Conservation (phyloP, 2,797 vertebrate genomes). For the Otus scops region DNA sequence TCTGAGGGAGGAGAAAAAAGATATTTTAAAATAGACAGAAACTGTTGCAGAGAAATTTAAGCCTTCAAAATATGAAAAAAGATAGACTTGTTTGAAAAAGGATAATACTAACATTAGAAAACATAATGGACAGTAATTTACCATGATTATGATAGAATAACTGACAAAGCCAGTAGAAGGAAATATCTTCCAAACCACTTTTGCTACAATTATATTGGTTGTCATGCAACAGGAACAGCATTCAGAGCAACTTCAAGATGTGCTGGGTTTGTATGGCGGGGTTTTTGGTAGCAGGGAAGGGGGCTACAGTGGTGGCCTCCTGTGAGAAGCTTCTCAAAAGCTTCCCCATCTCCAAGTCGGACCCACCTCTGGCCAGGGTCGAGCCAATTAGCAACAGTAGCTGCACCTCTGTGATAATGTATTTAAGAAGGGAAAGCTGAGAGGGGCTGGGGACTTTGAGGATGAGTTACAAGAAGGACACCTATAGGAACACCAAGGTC, state of each 20-base stretch:
- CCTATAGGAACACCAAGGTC: too few relatives aligned
- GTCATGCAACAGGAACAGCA: neutral
- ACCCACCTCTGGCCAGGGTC: too few relatives aligned
- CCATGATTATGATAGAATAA: neutral
- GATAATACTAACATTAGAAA: neutral
- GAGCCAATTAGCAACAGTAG: too few relatives aligned
- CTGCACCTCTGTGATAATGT: too few relatives aligned
- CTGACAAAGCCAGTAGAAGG: neutral
- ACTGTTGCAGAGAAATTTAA: neutral
- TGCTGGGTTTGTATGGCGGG: too few relatives aligned
- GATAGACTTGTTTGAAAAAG: neutral
- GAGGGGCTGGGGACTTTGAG: too few relatives aligned
- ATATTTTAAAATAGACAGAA: neutral
- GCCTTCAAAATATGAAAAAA: neutral
- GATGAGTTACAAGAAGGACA: too few relatives aligned
- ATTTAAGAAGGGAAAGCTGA: too few relatives aligned
- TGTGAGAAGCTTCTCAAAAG: too few relatives aligned
- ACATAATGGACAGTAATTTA: neutral
- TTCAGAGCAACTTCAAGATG: neutral
- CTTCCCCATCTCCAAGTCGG: too few relatives aligned
- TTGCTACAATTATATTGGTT: neutral
- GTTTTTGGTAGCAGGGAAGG: too few relatives aligned
- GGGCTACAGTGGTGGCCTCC: too few relatives aligned
- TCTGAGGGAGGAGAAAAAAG: conserved; percentile 74
- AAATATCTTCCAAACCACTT: neutral